phyloP scores from a whole-genome alignment of 2,113 vertebrate species.

The Lagopus muta region DNA sequence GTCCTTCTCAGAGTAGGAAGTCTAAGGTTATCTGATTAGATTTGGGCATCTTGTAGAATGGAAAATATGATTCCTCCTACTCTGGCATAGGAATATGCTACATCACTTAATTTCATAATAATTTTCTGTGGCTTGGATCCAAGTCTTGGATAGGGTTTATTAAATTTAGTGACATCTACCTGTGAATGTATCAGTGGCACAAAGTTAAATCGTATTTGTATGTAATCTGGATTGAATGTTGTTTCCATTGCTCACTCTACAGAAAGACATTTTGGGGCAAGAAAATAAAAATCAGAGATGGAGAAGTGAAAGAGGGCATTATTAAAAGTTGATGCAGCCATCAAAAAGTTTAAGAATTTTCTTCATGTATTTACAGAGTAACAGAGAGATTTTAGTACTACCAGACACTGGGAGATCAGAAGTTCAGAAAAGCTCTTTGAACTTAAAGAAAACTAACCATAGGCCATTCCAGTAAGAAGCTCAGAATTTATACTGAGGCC shows the following conservation, averaged over 20 bases:
- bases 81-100: conserved; percentile 7
- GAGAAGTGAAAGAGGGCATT: not conserved
- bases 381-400: not conserved
- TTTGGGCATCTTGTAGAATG: conserved; percentile 16
- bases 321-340: not conserved
- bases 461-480: not conserved
- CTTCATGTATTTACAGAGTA: not conserved
- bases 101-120: conserved; percentile 55
- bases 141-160: conserved; percentile 34
- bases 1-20: not conserved
- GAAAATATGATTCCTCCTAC: conserved; percentile 23
- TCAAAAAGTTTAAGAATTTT: not conserved
- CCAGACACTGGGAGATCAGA: not conserved
- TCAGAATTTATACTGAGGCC: not conserved
- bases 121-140: conserved; percentile 22
- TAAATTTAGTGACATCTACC: conserved; percentile 44
- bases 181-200: conserved; percentile 16
- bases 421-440: not conserved
- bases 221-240: conserved; percentile 14
- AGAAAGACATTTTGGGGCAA: not conserved
- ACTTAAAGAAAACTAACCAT: not conserved
- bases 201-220: conserved; percentile 33
- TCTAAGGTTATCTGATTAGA: conserved; percentile 43
- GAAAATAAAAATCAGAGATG: conserved; percentile 1
- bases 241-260: conserved; percentile 2